Conservation (phyloP, 2,888 invertebrate species). For the Oligia latruncula region DNA sequence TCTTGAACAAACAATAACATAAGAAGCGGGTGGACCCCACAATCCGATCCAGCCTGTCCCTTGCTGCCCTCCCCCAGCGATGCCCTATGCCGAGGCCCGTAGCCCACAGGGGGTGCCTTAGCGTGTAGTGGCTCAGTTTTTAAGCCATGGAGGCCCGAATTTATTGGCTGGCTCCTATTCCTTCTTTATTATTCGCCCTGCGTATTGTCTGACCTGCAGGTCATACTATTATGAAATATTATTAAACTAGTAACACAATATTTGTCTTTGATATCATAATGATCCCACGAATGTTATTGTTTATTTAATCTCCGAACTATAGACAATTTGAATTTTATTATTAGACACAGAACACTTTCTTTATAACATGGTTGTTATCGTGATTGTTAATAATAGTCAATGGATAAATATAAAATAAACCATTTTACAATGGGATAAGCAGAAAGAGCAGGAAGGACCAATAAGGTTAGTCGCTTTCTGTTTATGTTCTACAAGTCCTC, state of each 20-base stretch:
- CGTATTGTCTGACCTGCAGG: conserved; percentile 22
- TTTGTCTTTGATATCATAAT: not conserved
- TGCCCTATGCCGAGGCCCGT: too few relatives aligned
- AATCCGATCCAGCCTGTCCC: too few relatives aligned
- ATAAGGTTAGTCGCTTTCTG: not conserved
- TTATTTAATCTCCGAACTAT: not conserved
- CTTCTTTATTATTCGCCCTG: not conserved
- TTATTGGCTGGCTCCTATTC: not conserved
- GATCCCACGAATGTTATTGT: conserved; percentile 15
- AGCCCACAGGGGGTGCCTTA: too few relatives aligned
- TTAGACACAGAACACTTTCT: not conserved
- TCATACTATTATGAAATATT: not conserved
- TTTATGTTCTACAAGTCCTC: not conserved
- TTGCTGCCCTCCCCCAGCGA: too few relatives aligned
- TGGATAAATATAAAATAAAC: not conserved
- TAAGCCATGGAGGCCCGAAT: too few relatives aligned
- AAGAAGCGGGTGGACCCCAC: too few relatives aligned
- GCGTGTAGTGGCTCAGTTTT: too few relatives aligned
- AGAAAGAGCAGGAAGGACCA: not conserved
- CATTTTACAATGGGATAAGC: not conserved
- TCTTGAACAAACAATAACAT: too few relatives aligned
- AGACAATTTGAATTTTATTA: conserved; percentile 8
- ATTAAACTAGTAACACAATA: not conserved
- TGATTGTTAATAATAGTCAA: not conserved
- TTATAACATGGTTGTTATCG: not conserved